phyloP scores from a whole-genome alignment of 2,888 invertebrate genomes.

The Mamestra brassicae region DNA sequence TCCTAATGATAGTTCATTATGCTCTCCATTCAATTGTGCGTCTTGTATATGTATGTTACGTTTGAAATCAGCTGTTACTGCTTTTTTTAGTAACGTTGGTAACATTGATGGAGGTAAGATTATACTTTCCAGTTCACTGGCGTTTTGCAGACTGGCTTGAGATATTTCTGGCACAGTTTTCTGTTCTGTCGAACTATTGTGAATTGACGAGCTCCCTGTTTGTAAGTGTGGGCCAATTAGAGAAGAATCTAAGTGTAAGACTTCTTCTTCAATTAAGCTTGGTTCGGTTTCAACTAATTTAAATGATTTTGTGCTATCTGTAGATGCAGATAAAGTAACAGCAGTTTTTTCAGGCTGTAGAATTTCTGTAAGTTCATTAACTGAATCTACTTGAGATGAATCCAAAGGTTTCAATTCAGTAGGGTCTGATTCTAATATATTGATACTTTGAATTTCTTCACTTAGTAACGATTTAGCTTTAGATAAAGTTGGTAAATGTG shows the following conservation, averaged over 20 bases:
- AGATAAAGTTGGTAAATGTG: not conserved
- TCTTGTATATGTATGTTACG: not conserved
- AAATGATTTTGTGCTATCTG: not conserved
- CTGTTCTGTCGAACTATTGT: no score
- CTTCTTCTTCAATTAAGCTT: not conserved
- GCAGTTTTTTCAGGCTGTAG: not conserved
- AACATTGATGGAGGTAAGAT: constrained; percentile 20
- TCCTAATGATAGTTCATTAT: not conserved
- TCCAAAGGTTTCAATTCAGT: not conserved
- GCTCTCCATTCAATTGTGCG: constrained; percentile 12
- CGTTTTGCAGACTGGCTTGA: not conserved
- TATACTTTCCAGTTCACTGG: constrained; percentile 1
- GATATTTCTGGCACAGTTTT: not conserved
- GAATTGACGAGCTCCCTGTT: not conserved
- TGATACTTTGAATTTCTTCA: not conserved
- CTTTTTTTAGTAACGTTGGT: not conserved
- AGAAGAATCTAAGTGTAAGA: constrained; percentile 19
- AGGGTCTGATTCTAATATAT: not conserved
- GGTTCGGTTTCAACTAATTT: not conserved
- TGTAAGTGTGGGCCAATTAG: constrained; percentile 9
- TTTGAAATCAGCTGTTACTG: not conserved
- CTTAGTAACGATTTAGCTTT: not conserved
- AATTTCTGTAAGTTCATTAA: not conserved
- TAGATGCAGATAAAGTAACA: not conserved
- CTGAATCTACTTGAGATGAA: not conserved